A percentile compares a stretch with the other conserved stretches of the same genome.
Evolutionary conservation across 2,888 invertebrate genomes (phyloP).

Genomic region (Pyrgus malvae): DNA sequence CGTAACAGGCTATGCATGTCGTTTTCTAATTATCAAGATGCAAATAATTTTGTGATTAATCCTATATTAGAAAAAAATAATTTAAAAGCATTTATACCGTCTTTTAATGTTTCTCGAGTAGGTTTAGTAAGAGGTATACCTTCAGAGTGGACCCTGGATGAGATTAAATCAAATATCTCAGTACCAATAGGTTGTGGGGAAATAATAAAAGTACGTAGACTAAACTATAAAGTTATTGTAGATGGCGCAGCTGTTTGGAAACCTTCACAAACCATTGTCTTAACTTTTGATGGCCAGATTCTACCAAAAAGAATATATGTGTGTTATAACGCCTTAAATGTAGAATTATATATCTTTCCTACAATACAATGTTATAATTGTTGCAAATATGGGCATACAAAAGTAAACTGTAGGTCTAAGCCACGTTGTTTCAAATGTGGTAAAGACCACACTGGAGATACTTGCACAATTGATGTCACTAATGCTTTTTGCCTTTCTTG

Average conservation of each 20-base stretch:
- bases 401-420: too few species aligned
- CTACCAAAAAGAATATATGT: neutral
- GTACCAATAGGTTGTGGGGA: slow-evolving; percentile 16
- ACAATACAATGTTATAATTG: neutral
- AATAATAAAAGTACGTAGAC: neutral
- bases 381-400: too few species aligned
- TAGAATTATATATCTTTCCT: too few species aligned
- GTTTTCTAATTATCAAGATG: slow-evolving; percentile 10
- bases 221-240: neutral
- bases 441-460: too few species aligned
- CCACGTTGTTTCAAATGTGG: too few species aligned
- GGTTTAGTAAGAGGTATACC: slow-evolving; percentile 7
- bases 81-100: slow-evolving; percentile 15
- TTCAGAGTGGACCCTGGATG: slow-evolving; percentile 3
- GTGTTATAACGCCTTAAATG: neutral
- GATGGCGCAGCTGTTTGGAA: neutral
- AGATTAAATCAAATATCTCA: neutral
- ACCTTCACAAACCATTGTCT: neutral
- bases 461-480: too few species aligned
- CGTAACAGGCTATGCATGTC: neutral
- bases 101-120: neutral
- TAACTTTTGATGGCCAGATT: neutral
- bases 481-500: too few species aligned
- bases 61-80: neutral
- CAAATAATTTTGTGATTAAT: neutral